phyloP scores from a whole-genome alignment of 2,797 vertebrate genomes.

The Arrhamphus sclerolepis region DNA sequence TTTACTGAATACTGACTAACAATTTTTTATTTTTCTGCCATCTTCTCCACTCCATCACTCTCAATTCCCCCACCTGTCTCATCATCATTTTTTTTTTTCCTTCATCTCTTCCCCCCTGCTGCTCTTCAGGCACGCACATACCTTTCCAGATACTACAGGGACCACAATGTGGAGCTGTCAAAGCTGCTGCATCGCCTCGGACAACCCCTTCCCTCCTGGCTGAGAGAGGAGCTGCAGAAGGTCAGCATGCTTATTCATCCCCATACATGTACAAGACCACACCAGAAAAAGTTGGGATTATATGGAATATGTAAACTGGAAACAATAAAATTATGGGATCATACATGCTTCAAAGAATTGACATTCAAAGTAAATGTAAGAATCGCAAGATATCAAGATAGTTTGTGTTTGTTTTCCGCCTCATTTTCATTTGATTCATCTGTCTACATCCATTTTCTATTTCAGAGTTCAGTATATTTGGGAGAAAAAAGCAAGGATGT shows the following conservation, averaged over 20 bases:
- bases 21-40: conserved; percentile 3
- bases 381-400: too few relatives aligned
- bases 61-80: conserved; percentile 1
- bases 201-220: conserved; percentile 95
- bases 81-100: neutral
- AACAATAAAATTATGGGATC: too few relatives aligned
- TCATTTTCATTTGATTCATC: too few relatives aligned
- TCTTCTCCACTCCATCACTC: conserved; percentile 2
- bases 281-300: too few relatives aligned
- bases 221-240: conserved; percentile 97
- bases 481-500: too few relatives aligned
- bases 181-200: conserved; percentile 94
- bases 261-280: too few relatives aligned
- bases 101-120: neutral
- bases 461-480: too few relatives aligned
- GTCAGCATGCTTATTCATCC: conserved; percentile 77
- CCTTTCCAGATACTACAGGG: conserved; percentile 94
- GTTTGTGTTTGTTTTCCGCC: too few relatives aligned
- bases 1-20: neutral
- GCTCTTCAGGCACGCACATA: conserved; percentile 87
- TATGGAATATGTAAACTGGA: too few relatives aligned
- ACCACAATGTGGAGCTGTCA: conserved; percentile 95
- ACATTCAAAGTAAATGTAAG: too few relatives aligned
- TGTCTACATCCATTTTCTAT: too few relatives aligned
- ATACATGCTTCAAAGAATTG: too few relatives aligned